Evolutionary conservation across 2,113 vertebrate species (phyloP).

Genomic region (Leptobrachium leishanense): DNA sequence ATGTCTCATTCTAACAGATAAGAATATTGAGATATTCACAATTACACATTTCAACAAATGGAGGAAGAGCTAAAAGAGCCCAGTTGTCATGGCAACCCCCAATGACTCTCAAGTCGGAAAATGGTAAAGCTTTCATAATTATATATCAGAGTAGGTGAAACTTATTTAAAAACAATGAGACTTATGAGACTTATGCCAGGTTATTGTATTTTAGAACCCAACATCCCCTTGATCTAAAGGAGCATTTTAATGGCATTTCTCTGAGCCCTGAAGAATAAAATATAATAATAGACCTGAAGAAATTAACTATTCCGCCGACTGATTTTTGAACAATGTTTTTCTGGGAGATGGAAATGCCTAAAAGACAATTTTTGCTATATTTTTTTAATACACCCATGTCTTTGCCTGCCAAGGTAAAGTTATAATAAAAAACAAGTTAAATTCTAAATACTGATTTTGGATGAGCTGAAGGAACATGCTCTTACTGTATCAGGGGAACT

Average conservation of each 20-base stretch:
- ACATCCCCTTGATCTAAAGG: constrained; percentile 1
- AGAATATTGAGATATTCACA: constrained; percentile 28
- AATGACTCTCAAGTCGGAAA: constrained; percentile 48
- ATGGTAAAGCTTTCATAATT: constrained; percentile 53
- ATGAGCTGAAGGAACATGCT: too few relatives aligned
- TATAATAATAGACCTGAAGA: too few relatives aligned
- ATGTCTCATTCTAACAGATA: constrained; percentile 6
- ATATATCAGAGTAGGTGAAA: constrained; percentile 52
- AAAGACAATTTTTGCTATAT: too few relatives aligned
- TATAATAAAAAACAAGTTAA: too few relatives aligned
- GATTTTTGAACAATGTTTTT: too few relatives aligned
- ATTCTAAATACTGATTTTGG: too few relatives aligned
- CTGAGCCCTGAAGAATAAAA: not conserved
- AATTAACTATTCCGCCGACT: too few relatives aligned
- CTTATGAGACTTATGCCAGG: constrained; percentile 46
- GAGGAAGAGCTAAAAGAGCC: not conserved
- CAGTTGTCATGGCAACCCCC: constrained; percentile 62
- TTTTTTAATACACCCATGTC: too few relatives aligned
- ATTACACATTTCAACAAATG: constrained; percentile 47
- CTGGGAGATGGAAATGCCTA: too few relatives aligned
- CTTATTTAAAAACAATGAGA: constrained; percentile 47
- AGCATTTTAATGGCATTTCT: not conserved
- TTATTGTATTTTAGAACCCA: constrained; percentile 4
- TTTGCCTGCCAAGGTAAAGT: too few relatives aligned
- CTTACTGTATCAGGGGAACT: too few relatives aligned